Evolutionary conservation across 2,113 vertebrate species (phyloP).

Genomic region (Orientallactaga bullata): DNA sequence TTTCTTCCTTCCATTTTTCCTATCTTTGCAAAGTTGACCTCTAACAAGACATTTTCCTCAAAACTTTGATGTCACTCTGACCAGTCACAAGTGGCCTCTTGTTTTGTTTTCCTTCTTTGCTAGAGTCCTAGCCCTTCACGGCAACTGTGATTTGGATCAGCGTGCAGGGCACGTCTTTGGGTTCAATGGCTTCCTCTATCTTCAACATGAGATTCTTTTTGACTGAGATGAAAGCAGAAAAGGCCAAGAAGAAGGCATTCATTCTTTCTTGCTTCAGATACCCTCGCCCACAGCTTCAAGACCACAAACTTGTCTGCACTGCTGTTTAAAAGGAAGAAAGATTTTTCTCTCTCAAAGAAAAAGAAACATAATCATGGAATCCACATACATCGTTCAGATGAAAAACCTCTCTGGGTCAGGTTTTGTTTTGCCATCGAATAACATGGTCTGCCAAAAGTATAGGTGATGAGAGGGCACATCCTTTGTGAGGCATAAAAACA

Average conservation of each 20-base stretch:
- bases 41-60: background rate
- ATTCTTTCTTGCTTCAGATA: background rate
- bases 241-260: background rate
- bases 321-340: background rate
- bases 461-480: background rate
- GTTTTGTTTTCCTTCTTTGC: background rate
- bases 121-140: background rate
- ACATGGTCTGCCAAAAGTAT: background rate
- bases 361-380: background rate
- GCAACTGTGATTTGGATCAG: background rate
- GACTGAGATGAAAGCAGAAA: background rate
- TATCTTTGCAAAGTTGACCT: slow-evolving; percentile 36
- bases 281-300: background rate
- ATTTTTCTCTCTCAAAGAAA: background rate
- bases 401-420: background rate
- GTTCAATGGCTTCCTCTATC: background rate
- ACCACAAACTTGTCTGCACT: background rate
- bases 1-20: background rate
- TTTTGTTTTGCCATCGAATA: background rate
- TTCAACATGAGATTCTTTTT: background rate
- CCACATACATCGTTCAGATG: background rate
- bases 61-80: background rate
- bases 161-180: background rate
- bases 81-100: background rate
- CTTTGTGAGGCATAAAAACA: background rate